A percentile compares a stretch with the other conserved stretches of the same genome.
Conservation (phyloP, 2,797 vertebrate genomes). For the Rhincodon typus region DNA sequence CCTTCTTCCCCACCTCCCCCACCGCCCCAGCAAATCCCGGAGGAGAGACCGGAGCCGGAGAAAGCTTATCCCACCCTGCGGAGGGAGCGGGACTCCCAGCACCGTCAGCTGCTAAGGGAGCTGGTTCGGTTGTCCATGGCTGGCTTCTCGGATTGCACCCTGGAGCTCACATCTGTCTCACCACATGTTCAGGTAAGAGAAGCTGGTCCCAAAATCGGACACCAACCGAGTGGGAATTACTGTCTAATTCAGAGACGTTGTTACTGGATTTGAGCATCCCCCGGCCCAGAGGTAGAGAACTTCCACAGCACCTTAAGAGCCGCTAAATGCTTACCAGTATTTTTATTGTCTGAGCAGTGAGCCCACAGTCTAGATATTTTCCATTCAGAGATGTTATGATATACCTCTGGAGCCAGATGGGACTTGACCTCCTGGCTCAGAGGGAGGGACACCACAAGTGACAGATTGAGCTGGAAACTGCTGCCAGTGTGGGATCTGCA, state of each 20-base stretch:
- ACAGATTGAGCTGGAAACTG: background rate
- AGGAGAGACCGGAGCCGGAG: conserved; percentile 45
- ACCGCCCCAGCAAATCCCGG: conserved; percentile 54
- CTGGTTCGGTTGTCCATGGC: conserved; percentile 86
- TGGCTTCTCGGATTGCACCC: conserved; percentile 75
- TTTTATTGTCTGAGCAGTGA: too few relatives aligned
- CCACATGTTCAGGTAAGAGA: conserved; percentile 87
- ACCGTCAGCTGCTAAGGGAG: conserved; percentile 74
- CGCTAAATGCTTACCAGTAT: too few relatives aligned
- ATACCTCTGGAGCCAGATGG: too few relatives aligned
- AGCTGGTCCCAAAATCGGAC: background rate
- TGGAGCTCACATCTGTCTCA: conserved; percentile 72
- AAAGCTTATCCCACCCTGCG: conserved; percentile 73
- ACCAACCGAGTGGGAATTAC: too few relatives aligned
- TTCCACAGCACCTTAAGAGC: too few relatives aligned
- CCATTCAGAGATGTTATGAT: too few relatives aligned
- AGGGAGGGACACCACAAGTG: too few relatives aligned
- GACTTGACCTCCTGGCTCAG: too few relatives aligned
- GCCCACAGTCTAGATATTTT: too few relatives aligned
- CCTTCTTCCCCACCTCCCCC: conserved; percentile 44
- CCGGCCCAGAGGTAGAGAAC: too few relatives aligned
- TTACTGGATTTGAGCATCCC: too few relatives aligned
- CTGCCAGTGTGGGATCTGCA: background rate
- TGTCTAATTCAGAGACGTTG: too few relatives aligned
- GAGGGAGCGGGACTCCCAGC: conserved; percentile 70